Evolutionary conservation across 1,140 invertebrate genomes (phyloP).

Genomic region (Eciton burchellii): DNA sequence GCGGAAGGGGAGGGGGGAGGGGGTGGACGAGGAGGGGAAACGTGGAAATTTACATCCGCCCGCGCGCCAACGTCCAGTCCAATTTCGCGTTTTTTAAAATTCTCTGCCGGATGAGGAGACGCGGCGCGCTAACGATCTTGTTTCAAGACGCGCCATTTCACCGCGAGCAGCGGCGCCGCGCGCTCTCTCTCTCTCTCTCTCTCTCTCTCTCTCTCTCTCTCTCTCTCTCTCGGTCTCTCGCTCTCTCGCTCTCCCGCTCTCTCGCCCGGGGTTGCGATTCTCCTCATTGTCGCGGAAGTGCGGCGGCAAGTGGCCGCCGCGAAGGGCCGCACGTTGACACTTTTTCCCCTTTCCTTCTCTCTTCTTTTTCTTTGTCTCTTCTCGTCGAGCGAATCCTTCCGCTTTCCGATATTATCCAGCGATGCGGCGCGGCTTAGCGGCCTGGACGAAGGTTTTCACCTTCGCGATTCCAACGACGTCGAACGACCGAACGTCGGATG

Average conservation of each 20-base stretch:
- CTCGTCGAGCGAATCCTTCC: conserved; percentile 23
- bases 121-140: conserved; percentile 24
- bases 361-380: too few species aligned
- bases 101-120: neutral
- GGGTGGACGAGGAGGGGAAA: too few species aligned
- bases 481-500: conserved; percentile 33
- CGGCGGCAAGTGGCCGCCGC: conserved; percentile 14
- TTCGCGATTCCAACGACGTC: conserved; percentile 64
- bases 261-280: conserved; percentile 12
- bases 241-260: too few species aligned
- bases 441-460: conserved; percentile 57
- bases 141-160: conserved; percentile 44
- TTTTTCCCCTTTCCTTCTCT: neutral
- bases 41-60: neutral
- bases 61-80: neutral
- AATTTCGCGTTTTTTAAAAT: conserved; percentile 6
- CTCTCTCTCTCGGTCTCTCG: too few species aligned
- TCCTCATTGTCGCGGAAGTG: conserved; percentile 35
- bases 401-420: conserved; percentile 19
- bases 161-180: conserved; percentile 4
- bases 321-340: conserved; percentile 14
- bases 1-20: too few species aligned
- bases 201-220: too few species aligned
- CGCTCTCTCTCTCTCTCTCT: too few species aligned
- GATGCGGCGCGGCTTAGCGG: neutral